Percentiles rank a stretch among this genome's conserved stretches.
Evolutionary conservation across 2,888 invertebrate species (phyloP).

Genomic region (Drosophila siamana): DNA sequence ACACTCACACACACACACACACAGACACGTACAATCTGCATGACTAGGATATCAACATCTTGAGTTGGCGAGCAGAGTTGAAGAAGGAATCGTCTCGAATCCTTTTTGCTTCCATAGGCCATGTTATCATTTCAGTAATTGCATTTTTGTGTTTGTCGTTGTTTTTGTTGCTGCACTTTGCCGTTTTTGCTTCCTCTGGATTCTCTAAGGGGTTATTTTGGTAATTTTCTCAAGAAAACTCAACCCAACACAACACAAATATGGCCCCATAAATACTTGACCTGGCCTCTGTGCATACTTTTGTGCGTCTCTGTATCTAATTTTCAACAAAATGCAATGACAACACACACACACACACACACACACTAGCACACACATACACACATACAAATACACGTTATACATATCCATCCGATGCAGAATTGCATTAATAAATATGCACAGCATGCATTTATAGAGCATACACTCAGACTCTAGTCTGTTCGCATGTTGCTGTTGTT

Average conservation of each 20-base stretch:
- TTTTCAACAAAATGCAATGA: conserved; percentile 23
- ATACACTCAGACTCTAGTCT: conserved; percentile 28
- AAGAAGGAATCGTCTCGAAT: conserved; percentile 48
- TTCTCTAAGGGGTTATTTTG: conserved; percentile 71
- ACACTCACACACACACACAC: neutral
- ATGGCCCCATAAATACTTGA: conserved; percentile 59
- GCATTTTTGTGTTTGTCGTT: conserved; percentile 78
- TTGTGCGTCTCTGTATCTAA: conserved; percentile 37
- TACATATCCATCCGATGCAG: conserved; percentile 18
- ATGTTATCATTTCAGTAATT: conserved; percentile 80
- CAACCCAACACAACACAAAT: conserved; percentile 54
- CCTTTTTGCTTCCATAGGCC: conserved; percentile 69
- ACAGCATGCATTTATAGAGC: conserved; percentile 47
- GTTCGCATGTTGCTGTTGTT: conserved; percentile 19
- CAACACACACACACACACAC: conserved; percentile 1
- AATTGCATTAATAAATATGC: conserved; percentile 62
- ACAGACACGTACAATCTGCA: conserved; percentile 1
- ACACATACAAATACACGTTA: neutral
- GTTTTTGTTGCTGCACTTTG: conserved; percentile 49
- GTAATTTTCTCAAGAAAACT: conserved; percentile 77
- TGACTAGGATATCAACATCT: conserved; percentile 47
- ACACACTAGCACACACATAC: conserved; percentile 2
- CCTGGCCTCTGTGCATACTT: conserved; percentile 31
- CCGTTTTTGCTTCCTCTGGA: conserved; percentile 56
- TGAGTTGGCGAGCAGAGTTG: conserved; percentile 36